A percentile compares a stretch with the other conserved stretches of the same genome.
phyloP scores from a whole-genome alignment of 2,888 invertebrate genomes.

The Gordius sp. region DNA sequence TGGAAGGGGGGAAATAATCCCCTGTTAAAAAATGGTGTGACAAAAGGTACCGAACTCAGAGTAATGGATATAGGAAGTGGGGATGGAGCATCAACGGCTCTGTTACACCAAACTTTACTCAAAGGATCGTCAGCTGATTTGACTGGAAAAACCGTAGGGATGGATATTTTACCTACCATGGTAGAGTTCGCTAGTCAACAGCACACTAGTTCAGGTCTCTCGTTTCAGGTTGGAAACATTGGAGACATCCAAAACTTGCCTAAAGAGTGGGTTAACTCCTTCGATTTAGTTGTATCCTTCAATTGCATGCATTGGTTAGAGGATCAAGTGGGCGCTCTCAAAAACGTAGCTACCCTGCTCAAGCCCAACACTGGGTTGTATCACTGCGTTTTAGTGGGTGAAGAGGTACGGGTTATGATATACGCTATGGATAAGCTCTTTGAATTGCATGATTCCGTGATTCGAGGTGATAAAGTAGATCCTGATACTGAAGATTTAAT shows the following conservation, averaged over 20 bases:
- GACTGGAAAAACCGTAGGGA: background rate
- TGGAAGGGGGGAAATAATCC: background rate
- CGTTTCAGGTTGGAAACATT: background rate
- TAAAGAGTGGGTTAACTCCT: constrained; percentile 8
- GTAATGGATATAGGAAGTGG: constrained; percentile 5
- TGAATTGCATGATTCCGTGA: too few species aligned
- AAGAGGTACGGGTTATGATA: background rate
- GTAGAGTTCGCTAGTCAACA: background rate
- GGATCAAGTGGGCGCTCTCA: background rate
- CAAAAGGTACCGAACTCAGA: background rate
- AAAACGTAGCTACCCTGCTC: background rate
- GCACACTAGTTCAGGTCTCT: background rate
- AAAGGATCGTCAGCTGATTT: background rate
- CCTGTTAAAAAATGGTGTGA: background rate
- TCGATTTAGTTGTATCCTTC: constrained; percentile 9
- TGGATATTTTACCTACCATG: background rate
- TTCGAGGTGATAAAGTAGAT: too few species aligned
- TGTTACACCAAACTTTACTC: background rate
- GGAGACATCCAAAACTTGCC: background rate
- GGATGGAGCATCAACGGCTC: background rate
- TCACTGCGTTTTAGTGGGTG: background rate
- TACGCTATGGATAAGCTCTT: too few species aligned
- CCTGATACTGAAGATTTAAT: too few species aligned
- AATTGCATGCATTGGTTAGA: constrained; percentile 8
- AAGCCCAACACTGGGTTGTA: background rate